These are phyloP conservation scores for Ctenosaura bakeri DNA, from an alignment of 2,797 vertebrate genomes.

Conservation along the genomic window DNA sequence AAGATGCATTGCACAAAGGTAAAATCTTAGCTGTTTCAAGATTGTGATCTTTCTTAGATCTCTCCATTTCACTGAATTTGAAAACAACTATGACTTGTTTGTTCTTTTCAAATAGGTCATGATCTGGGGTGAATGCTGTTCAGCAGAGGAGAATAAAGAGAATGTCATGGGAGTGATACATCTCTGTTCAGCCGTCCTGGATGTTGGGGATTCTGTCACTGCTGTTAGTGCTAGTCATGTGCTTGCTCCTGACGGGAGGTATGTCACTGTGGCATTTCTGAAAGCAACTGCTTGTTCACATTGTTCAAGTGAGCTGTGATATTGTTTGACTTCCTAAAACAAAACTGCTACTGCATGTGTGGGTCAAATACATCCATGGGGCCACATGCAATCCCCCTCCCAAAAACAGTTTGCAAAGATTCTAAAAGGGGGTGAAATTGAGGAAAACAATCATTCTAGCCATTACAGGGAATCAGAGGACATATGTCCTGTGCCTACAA, in stretches of 20 bases:
- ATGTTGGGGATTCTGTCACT: constrained; percentile 91
- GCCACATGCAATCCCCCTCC: no score
- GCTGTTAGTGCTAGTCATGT: constrained; percentile 87
- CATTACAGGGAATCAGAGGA: not conserved
- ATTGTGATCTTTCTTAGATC: not conserved
- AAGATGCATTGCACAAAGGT: not conserved
- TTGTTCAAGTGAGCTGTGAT: not conserved
- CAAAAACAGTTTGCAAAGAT: not conserved
- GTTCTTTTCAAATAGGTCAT: constrained; percentile 85
- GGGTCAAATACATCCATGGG: no score
- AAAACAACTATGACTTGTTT: constrained; percentile 7
- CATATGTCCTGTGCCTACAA: not conserved
- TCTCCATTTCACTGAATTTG: not conserved
- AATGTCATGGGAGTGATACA: constrained; percentile 70
- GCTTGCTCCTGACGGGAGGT: constrained; percentile 85
- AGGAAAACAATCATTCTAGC: not conserved
- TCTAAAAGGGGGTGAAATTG: not conserved
- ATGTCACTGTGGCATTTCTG: constrained; percentile 25
- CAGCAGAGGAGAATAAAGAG: constrained; percentile 62
- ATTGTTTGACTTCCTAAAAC: not conserved
- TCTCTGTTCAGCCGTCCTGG: constrained; percentile 89
- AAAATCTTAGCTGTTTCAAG: not conserved
- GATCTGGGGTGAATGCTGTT: constrained; percentile 87
- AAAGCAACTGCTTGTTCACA: not conserved
- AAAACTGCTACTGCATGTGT: no score